These are phyloP conservation scores for Sarcophaga rosellei DNA, from an alignment of 2,888 invertebrate species.

Conservation along the genomic window DNA sequence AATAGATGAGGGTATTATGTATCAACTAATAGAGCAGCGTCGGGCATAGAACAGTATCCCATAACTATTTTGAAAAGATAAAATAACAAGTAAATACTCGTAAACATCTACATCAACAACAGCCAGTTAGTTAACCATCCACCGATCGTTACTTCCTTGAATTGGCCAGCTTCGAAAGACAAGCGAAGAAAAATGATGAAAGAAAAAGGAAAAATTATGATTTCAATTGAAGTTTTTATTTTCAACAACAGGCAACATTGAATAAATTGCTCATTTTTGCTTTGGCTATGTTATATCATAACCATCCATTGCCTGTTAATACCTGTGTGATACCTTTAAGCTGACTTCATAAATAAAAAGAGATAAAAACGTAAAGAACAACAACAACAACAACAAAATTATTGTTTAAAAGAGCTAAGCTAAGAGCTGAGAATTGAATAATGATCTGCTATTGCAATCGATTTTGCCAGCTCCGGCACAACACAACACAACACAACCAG, in stretches of 20 bases:
- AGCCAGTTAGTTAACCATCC: no score
- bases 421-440: conserved; percentile 12
- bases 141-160: no score
- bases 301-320: not conserved
- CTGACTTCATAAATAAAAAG: no score
- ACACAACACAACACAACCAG: not conserved
- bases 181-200: not conserved
- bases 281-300: not conserved
- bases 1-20: conserved; percentile 46
- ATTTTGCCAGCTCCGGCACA: not conserved
- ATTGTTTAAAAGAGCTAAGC: not conserved
- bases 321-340: no score
- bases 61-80: conserved; percentile 30
- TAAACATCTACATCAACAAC: conserved; percentile 28
- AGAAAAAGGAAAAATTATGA: conserved; percentile 27
- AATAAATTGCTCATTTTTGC: conserved; percentile 54
- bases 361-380: not conserved
- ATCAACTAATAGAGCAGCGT: conserved; percentile 47
- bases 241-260: conserved; percentile 11
- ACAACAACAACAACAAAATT: not conserved
- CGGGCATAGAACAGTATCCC: not conserved
- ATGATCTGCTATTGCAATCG: conserved; percentile 16
- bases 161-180: not conserved
- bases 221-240: conserved; percentile 51
- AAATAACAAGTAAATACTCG: conserved; percentile 22